Evolutionary conservation across 2,888 invertebrate genomes (phyloP), one percentile per base, ranked within the genome.

Genomic region (Hedya salicella): DNA sequence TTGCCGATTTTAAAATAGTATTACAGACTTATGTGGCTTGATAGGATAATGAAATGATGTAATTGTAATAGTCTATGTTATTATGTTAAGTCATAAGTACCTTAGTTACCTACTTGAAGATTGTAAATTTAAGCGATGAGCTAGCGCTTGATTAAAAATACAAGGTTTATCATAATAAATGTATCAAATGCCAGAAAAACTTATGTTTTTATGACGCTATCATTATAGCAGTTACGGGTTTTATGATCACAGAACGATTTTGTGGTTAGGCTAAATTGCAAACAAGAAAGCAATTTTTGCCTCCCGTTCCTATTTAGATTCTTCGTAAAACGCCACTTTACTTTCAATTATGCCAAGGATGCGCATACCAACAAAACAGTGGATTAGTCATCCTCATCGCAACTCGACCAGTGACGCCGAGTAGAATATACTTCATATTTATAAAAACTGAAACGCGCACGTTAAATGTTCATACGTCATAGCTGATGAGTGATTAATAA

Each of bases 191-290:
- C n/a, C n/a, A 36, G 11, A 36, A 36, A 9, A 9, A 11, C 36
- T 11, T 36, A 36, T 36, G 3, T 36, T 36, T 11, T 36, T 9
- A 13, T 6, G 6, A 9, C 9, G 36, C 11, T 17, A 14, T 6
- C 19, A 17, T 46, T 30, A 13, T 54, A 60, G 68, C 73, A 72
- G 67, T 60, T 49, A 57, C 62, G 69, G 71, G 72, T 75, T 75
- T 77, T 71, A 62, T 71, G 69, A 67, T 67, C 57, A 60, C 73
- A 70, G 71, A 71, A 69, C 68, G 48, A 82, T 79, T 78, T 71
- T 86, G 87, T 75, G 87, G 87, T 86, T 86, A 78, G 68, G 49
- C 67, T 76, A 76, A 80, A 81, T 81, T 80, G 70, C 69, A 70
- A 75, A 71, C 66, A 71, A 73, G 72, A 72, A 72, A 69, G 74